Evolutionary conservation across 2,888 invertebrate genomes (phyloP).

Genomic region (Diaperis boleti): DNA sequence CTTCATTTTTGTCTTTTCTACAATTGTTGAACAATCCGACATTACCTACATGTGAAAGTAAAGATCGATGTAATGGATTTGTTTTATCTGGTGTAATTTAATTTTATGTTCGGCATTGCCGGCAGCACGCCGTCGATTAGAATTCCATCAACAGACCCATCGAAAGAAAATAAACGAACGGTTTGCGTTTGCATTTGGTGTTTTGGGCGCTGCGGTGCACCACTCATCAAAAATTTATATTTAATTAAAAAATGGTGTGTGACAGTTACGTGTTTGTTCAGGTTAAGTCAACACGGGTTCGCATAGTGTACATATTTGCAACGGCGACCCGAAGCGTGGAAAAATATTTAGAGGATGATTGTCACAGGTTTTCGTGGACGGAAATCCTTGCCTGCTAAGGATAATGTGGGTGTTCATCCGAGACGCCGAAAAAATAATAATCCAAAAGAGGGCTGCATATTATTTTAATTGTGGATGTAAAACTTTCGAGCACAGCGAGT

Average conservation of each 20-base stretch:
- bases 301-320: neutral
- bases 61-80: neutral
- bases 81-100: neutral
- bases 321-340: neutral
- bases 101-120: neutral
- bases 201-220: no score
- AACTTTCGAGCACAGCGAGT: slow-evolving; percentile 27
- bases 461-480: slow-evolving; percentile 31
- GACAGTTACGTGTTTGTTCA: neutral
- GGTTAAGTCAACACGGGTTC: neutral
- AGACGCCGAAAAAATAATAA: neutral
- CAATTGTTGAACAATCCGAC: no score
- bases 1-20: no score
- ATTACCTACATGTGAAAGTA: no score
- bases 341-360: slow-evolving; percentile 1
- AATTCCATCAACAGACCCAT: neutral
- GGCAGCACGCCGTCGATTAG: neutral
- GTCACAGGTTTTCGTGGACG: neutral
- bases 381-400: slow-evolving; percentile 1
- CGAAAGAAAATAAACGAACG: neutral
- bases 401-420: slow-evolving; percentile 12
- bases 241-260: no score
- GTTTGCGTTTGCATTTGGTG: no score
- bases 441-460: slow-evolving; percentile 24
- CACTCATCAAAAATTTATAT: no score